These are phyloP conservation scores for Semicossyphus pulcher DNA, from an alignment of 2,113 vertebrate genomes.

Conservation along the genomic window DNA sequence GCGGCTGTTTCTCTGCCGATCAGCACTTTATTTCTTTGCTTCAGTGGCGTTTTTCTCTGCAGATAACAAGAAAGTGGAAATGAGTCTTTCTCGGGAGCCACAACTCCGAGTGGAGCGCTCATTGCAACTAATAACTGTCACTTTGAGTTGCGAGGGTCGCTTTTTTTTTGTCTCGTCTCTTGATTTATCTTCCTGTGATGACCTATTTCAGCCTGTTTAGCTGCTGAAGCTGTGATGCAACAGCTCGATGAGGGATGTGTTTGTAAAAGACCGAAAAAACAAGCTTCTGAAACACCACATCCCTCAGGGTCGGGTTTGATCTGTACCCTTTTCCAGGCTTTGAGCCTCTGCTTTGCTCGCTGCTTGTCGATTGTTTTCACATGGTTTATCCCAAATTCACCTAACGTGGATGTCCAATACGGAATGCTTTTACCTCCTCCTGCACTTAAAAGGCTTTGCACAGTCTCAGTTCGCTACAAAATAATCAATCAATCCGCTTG, in stretches of 20 bases:
- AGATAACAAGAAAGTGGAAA: constrained; percentile 63
- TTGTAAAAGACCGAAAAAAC: not conserved
- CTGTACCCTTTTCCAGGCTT: constrained; percentile 37
- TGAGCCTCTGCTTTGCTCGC: constrained; percentile 29
- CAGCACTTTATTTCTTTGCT: constrained; percentile 63
- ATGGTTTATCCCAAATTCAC: constrained; percentile 40
- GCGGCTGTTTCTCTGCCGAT: constrained; percentile 21
- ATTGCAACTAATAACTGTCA: constrained; percentile 53
- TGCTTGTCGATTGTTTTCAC: constrained; percentile 32
- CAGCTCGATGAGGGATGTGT: not conserved
- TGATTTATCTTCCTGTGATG: constrained; percentile 29
- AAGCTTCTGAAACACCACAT: constrained; percentile 8
- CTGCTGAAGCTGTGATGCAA: constrained; percentile 17
- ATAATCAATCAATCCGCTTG: no score
- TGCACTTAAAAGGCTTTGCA: no score
- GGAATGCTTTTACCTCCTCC: constrained; percentile 10
- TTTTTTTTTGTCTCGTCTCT: constrained; percentile 4
- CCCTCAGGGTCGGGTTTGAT: constrained; percentile 35
- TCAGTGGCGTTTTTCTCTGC: constrained; percentile 44
- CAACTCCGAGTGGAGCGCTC: constrained; percentile 6
- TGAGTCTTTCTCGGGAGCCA: constrained; percentile 27
- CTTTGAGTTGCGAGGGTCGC: constrained; percentile 21
- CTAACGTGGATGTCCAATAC: not conserved
- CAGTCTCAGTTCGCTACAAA: no score
- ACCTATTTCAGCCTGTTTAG: constrained; percentile 48